Conservation (phyloP, 2,113 vertebrate species). For the Megaleporinus macrocephalus region DNA sequence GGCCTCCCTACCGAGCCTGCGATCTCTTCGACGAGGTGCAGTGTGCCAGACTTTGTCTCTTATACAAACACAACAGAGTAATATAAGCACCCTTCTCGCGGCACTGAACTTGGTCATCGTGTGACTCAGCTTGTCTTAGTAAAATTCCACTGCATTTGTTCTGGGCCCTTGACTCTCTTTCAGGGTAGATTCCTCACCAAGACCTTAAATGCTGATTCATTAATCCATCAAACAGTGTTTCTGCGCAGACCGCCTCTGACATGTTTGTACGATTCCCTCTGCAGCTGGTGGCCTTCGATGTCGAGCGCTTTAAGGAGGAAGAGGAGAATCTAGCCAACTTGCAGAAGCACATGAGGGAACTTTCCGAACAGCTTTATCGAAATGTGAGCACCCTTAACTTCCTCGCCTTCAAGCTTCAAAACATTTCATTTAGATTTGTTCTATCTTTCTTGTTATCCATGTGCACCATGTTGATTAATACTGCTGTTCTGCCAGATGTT, state of each 20-base stretch:
- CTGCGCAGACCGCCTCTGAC: not conserved
- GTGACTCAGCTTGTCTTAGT: too few species aligned
- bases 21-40: conserved; percentile 98
- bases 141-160: too few species aligned
- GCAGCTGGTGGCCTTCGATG: conserved; percentile 94
- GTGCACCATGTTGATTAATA: conserved; percentile 34
- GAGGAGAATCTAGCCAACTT: conserved; percentile 84
- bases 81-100: too few species aligned
- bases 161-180: not conserved
- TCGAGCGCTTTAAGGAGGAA: conserved; percentile 90
- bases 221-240: not conserved
- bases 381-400: conserved; percentile 83
- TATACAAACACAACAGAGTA: too few species aligned
- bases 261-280: conserved; percentile 48
- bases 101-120: too few species aligned
- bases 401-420: too few species aligned
- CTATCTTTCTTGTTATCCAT: not conserved
- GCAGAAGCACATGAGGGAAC: conserved; percentile 89
- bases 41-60: not conserved
- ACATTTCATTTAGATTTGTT: not conserved
- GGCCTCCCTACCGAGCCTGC: conserved; percentile 92
- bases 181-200: not conserved
- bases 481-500: conserved; percentile 28
- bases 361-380: conserved; percentile 94
- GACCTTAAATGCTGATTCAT: not conserved